Conservation (phyloP, 1,140 invertebrate genomes). For the Bombus superbus region DNA sequence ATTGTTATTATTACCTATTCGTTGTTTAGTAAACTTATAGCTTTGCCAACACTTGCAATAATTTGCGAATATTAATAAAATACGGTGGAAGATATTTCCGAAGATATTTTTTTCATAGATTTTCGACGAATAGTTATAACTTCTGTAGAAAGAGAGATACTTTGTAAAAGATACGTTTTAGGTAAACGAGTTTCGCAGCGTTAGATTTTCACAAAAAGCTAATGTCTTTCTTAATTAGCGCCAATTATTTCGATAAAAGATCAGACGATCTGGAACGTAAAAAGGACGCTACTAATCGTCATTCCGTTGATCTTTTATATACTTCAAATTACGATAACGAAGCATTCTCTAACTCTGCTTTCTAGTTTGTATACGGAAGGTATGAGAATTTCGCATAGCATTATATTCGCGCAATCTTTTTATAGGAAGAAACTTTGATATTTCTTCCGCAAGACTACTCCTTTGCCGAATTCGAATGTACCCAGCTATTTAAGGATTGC, state of each 20-base stretch:
- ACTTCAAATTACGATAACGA: background rate
- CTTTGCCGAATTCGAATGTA: background rate
- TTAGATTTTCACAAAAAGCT: background rate
- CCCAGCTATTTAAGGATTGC: slow-evolving; percentile 14
- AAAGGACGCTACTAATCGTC: background rate
- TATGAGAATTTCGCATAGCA: background rate
- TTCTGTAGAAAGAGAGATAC: background rate
- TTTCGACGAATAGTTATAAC: background rate
- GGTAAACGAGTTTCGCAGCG: background rate
- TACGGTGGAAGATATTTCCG: too few relatives aligned
- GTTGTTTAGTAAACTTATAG: too few relatives aligned
- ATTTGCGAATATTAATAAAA: background rate
- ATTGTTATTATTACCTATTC: too few relatives aligned
- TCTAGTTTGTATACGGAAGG: background rate
- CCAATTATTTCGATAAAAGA: background rate
- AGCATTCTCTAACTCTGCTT: background rate
- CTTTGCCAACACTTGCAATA: background rate
- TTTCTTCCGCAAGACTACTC: slow-evolving; percentile 1
- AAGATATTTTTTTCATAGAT: background rate
- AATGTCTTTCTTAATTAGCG: background rate
- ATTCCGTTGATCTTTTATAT: background rate
- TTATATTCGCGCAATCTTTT: slow-evolving; percentile 17
- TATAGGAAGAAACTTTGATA: background rate
- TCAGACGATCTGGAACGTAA: background rate
- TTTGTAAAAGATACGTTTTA: background rate